Percentiles rank a stretch among this genome's conserved stretches.
Evolutionary conservation across 2,888 invertebrate species (phyloP).

Genomic region (Stomorhina lunata): DNA sequence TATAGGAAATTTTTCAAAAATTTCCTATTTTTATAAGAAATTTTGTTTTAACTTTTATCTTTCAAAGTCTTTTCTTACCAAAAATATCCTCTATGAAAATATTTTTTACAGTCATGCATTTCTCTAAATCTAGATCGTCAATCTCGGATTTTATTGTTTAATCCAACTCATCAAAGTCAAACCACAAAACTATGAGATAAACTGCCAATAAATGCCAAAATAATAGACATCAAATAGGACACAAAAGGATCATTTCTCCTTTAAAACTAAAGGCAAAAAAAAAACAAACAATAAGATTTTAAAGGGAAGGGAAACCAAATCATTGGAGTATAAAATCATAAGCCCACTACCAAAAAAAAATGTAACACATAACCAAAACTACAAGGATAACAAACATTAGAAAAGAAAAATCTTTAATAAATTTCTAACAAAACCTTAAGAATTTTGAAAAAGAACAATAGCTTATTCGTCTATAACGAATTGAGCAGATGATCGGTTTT

Average conservation of each 20-base stretch:
- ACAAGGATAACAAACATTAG: neutral
- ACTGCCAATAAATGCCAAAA: constrained; percentile 59
- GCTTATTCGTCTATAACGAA: constrained; percentile 30
- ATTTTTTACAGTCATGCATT: too few relatives aligned
- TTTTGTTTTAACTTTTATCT: too few relatives aligned
- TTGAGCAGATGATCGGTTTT: constrained; percentile 60
- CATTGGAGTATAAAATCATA: constrained; percentile 29
- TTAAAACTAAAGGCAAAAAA: neutral
- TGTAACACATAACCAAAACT: constrained; percentile 10
- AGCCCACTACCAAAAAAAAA: constrained; percentile 33
- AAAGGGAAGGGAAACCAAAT: neutral
- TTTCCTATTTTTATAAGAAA: too few relatives aligned
- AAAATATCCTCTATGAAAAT: too few relatives aligned
- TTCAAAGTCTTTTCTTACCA: too few relatives aligned
- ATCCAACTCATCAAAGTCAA: constrained; percentile 59
- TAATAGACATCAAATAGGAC: constrained; percentile 52
- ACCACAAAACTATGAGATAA: constrained; percentile 56
- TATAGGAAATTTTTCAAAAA: too few relatives aligned
- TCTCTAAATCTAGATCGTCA: too few relatives aligned
- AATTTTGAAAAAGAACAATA: constrained; percentile 2
- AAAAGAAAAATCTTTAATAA: constrained; percentile 15
- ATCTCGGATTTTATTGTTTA: too few relatives aligned
- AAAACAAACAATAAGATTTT: constrained; percentile 25
- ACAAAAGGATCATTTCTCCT: neutral
- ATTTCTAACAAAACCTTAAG: constrained; percentile 27